A percentile compares a stretch with the other conserved stretches of the same genome.
Conservation (phyloP, 2,797 vertebrate genomes). For the Aeoliscus strigatus region DNA sequence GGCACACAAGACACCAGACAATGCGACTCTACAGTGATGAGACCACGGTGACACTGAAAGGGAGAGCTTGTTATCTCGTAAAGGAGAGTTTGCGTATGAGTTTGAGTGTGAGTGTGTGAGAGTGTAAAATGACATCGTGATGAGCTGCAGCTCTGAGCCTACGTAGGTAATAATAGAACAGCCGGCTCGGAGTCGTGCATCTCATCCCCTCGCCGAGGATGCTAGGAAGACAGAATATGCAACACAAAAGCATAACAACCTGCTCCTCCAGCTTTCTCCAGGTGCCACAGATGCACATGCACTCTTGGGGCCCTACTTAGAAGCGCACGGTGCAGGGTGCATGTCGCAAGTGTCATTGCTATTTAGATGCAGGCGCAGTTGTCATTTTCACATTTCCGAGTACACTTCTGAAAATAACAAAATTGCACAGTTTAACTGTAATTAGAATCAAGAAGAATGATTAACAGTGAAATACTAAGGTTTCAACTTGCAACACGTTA, state of each 20-base stretch:
- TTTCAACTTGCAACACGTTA: too few relatives aligned
- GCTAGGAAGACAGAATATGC: conserved; percentile 16
- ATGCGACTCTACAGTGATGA: conserved; percentile 13
- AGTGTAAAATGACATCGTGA: conserved; percentile 34
- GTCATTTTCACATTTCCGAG: too few relatives aligned
- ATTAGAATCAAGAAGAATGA: too few relatives aligned
- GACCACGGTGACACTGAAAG: conserved; percentile 15
- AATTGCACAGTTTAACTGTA: too few relatives aligned
- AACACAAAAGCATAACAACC: conserved; percentile 15
- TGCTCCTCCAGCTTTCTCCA: too few relatives aligned
- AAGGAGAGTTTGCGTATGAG: conserved; percentile 8
- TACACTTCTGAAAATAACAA: too few relatives aligned
- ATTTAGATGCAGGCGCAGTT: too few relatives aligned
- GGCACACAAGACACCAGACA: conserved; percentile 9
- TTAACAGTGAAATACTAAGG: too few relatives aligned
- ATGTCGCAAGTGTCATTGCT: too few relatives aligned
- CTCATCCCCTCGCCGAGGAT: conserved; percentile 30
- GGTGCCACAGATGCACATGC: too few relatives aligned
- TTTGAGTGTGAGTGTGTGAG: conserved; percentile 2
- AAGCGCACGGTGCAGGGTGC: too few relatives aligned
- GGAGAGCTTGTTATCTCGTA: conserved; percentile 22
- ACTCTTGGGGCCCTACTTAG: too few relatives aligned
- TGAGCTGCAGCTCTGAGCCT: conserved; percentile 36
- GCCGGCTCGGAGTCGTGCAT: conserved; percentile 19
- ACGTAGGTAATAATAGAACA: conserved; percentile 53